These are phyloP conservation scores for Monochamus alternatus DNA, from an alignment of 2,888 invertebrate species.

Conservation along the genomic window DNA sequence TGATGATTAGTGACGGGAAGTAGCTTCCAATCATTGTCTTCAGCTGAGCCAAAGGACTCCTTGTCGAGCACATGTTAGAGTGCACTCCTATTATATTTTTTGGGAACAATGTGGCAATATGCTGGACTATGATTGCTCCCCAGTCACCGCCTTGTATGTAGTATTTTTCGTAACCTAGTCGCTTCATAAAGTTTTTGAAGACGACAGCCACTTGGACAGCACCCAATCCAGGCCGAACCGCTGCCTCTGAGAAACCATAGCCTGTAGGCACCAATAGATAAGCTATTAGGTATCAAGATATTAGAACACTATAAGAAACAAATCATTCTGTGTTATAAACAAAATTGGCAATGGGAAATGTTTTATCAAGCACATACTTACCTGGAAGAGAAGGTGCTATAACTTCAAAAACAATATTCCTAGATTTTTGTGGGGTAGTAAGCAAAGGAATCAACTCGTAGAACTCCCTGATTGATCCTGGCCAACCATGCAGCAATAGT, in stretches of 20 bases:
- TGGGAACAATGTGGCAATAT: conserved; percentile 79
- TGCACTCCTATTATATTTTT: conserved; percentile 74
- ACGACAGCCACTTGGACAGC: conserved; percentile 74
- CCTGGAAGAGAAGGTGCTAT: conserved; percentile 75
- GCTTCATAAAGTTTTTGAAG: conserved; percentile 80
- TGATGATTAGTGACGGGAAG: conserved; percentile 68
- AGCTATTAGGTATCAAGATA: no score
- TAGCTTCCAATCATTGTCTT: conserved; percentile 49
- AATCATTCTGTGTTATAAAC: no score
- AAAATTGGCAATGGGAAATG: not conserved
- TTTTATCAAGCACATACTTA: conserved; percentile 23
- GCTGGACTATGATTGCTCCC: conserved; percentile 79
- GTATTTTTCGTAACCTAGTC: conserved; percentile 79
- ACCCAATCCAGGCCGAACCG: conserved; percentile 77
- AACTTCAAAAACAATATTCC: conserved; percentile 78
- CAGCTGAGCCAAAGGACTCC: conserved; percentile 37
- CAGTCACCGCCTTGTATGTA: conserved; percentile 89
- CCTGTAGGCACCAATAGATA: conserved; percentile 40
- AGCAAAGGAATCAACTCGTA: conserved; percentile 82
- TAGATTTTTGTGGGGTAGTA: conserved; percentile 70
- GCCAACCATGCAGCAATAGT: conserved; percentile 90
- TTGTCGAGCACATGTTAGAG: conserved; percentile 72
- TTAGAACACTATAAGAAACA: no score
- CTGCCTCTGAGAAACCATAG: conserved; percentile 69
- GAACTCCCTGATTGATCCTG: conserved; percentile 89